A percentile compares a stretch with the other conserved stretches of the same genome.
phyloP scores from a whole-genome alignment of 2,113 vertebrate genomes.

The Sylvilagus bachmani region DNA sequence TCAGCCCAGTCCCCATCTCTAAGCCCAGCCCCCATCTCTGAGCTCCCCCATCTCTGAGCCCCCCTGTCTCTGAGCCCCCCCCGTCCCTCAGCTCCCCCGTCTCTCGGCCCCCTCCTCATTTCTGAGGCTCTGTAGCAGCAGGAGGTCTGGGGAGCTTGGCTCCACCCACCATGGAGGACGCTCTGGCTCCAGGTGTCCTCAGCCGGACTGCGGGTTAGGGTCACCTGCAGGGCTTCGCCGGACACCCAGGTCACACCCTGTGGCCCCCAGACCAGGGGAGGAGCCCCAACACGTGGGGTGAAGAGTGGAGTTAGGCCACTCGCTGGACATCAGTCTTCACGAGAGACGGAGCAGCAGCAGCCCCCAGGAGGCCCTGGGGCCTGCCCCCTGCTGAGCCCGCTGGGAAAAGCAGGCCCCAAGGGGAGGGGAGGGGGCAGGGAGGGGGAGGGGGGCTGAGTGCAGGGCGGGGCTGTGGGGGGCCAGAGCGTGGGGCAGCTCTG shows the following conservation, averaged over 20 bases:
- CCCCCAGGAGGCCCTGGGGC: not conserved
- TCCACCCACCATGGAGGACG: not conserved
- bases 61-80: too few relatives aligned
- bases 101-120: too few relatives aligned
- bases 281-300: too few relatives aligned
- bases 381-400: not conserved
- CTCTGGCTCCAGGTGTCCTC: not conserved
- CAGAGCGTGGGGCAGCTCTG: not conserved
- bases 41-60: too few relatives aligned
- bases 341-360: not conserved
- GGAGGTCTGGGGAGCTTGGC: not conserved
- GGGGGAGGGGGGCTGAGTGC: not conserved
- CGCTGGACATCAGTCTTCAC: too few relatives aligned
- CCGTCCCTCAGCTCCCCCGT: too few relatives aligned
- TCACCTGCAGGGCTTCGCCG: not conserved
- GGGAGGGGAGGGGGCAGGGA: not conserved
- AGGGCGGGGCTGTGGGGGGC: not conserved
- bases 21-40: too few relatives aligned
- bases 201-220: not conserved
- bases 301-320: too few relatives aligned
- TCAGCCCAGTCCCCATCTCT: too few relatives aligned
- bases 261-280: too few relatives aligned
- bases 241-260: too few relatives aligned
- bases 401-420: not conserved
- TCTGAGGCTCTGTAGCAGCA: not conserved